These are phyloP conservation scores for Zaprionus gabonicus DNA, from an alignment of 1,140 invertebrate species.

Conservation along the genomic window DNA sequence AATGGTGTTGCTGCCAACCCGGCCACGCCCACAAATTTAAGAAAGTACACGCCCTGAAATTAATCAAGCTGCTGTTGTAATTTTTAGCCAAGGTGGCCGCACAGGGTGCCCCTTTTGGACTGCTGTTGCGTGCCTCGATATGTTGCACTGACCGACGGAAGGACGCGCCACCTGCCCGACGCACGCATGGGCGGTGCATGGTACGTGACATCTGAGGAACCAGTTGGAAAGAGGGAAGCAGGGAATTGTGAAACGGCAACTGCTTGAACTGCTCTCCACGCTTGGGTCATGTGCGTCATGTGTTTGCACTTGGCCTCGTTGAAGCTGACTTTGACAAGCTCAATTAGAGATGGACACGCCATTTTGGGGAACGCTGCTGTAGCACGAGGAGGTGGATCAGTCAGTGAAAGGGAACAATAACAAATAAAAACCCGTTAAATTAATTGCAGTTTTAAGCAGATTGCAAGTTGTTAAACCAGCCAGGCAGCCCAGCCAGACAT, in stretches of 20 bases:
- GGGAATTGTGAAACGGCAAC: neutral
- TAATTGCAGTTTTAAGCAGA: conserved; percentile 80
- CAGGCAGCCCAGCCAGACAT: conserved; percentile 19
- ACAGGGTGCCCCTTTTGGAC: conserved; percentile 15
- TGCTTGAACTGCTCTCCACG: conserved; percentile 18
- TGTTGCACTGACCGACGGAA: conserved; percentile 41
- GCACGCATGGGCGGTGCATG: conserved; percentile 17
- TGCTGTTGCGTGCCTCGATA: conserved; percentile 39
- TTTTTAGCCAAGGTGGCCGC: conserved; percentile 35
- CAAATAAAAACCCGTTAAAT: conserved; percentile 69
- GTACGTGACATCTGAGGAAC: conserved; percentile 51
- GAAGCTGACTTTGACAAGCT: conserved; percentile 67
- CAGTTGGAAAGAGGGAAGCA: neutral
- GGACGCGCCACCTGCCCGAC: conserved; percentile 37
- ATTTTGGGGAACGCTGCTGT: neutral
- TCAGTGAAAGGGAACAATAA: conserved; percentile 49
- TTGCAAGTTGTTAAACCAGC: conserved; percentile 70
- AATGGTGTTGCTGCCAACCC: conserved; percentile 63
- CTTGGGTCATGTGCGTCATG: conserved; percentile 32
- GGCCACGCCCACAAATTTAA: conserved; percentile 74
- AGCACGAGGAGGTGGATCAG: neutral
- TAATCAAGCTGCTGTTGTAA: conserved; percentile 80
- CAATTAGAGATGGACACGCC: conserved; percentile 61
- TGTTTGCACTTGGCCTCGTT: conserved; percentile 8
- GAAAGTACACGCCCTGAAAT: conserved; percentile 67